Conservation (phyloP, 2,113 vertebrate species). For the Xyrauchen texanus region DNA sequence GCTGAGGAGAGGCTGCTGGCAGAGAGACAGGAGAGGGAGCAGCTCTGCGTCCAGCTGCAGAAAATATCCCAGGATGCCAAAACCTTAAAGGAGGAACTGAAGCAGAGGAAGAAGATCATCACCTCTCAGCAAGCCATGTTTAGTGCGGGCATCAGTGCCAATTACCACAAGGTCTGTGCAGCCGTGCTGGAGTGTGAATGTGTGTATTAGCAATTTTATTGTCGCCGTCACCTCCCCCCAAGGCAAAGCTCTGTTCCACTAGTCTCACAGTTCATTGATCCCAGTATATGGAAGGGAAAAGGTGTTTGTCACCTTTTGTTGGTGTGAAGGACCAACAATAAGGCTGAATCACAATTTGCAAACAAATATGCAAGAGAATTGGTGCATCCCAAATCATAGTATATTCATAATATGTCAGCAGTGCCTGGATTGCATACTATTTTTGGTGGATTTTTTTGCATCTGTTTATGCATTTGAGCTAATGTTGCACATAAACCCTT, state of each 20-base stretch:
- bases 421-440: too few relatives aligned
- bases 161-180: constrained; percentile 84
- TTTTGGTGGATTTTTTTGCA: too few relatives aligned
- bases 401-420: too few relatives aligned
- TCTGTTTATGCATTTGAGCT: too few relatives aligned
- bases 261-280: constrained; percentile 57
- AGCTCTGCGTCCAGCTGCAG: constrained; percentile 71
- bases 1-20: constrained; percentile 79
- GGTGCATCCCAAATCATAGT: too few relatives aligned
- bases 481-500: too few relatives aligned
- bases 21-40: constrained; percentile 69
- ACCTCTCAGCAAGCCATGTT: constrained; percentile 87
- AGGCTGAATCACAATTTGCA: too few relatives aligned
- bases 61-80: constrained; percentile 75
- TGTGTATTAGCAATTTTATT: constrained; percentile 50
- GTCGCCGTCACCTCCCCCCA: constrained; percentile 39
- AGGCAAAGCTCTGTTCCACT: constrained; percentile 15
- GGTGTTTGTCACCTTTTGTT: not conserved
- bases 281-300: not conserved
- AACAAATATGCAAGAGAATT: too few relatives aligned
- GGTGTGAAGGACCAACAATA: not conserved
- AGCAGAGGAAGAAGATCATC: constrained; percentile 86
- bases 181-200: constrained; percentile 12
- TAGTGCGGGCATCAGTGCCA: constrained; percentile 71
- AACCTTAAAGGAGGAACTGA: constrained; percentile 83